A percentile compares a stretch with the other conserved stretches of the same genome.
Evolutionary conservation across 2,113 vertebrate genomes (phyloP).

Genomic region (Peromyscus leucopus): DNA sequence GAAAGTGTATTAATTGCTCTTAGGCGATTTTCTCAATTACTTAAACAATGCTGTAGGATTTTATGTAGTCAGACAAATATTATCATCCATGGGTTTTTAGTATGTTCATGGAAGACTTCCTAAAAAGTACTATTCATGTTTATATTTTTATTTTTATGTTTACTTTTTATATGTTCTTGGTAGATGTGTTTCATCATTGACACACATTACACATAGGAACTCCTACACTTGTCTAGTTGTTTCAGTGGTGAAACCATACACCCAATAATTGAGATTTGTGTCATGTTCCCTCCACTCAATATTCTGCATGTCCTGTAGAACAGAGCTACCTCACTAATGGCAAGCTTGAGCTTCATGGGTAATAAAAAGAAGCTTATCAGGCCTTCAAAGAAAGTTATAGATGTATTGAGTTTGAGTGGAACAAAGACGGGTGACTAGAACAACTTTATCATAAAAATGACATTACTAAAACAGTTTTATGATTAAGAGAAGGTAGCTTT

Average conservation of each 20-base stretch:
- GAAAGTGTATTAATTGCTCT: not conserved
- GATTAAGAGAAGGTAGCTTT: not conserved
- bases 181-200: not conserved
- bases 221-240: not conserved
- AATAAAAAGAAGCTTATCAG: not conserved
- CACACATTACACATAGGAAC: not conserved
- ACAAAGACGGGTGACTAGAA: not conserved
- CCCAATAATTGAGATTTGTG: not conserved
- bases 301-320: not conserved
- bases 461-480: not conserved
- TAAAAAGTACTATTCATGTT: not conserved
- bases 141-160: not conserved
- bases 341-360: not conserved
- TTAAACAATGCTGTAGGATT: not conserved
- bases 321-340: not conserved
- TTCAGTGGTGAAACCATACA: not conserved
- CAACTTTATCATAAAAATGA: not conserved
- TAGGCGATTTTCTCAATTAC: not conserved
- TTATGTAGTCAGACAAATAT: not conserved
- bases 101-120: not conserved
- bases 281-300: not conserved
- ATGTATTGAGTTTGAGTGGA: not conserved
- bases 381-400: not conserved
- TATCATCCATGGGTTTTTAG: not conserved
- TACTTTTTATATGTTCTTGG: not conserved